Conservation (phyloP, 2,797 vertebrate genomes). For the Cuniculus paca region DNA sequence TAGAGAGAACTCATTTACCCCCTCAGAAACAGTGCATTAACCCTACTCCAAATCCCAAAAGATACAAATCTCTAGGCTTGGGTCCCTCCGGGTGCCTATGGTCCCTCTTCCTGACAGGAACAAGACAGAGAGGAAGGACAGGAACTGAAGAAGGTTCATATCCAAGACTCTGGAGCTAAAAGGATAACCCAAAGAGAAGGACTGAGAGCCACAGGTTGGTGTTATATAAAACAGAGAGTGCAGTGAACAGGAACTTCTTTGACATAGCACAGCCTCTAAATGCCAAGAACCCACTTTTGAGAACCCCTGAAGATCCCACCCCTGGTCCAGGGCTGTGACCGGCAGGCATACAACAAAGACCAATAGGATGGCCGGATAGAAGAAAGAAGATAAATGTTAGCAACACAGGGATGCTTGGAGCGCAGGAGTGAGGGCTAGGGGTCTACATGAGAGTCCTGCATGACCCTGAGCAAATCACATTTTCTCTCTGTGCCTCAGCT, state of each 20-base stretch:
- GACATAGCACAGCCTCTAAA: background rate
- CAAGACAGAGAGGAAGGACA: conserved; percentile 88
- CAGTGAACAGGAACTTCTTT: background rate
- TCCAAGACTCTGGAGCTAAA: conserved; percentile 74
- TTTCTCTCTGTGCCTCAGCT: background rate
- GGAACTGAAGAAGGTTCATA: conserved; percentile 91
- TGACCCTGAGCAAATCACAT: background rate
- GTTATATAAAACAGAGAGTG: background rate
- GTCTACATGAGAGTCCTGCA: background rate
- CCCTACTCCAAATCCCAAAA: conserved; percentile 75
- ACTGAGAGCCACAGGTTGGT: background rate
- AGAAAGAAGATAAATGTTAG: background rate
- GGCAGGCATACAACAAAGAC: background rate
- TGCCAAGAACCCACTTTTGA: background rate
- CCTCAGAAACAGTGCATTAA: background rate
- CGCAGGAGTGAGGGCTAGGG: background rate
- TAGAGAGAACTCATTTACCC: background rate
- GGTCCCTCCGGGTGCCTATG: conserved; percentile 90
- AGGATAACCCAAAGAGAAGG: background rate
- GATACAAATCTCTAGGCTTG: conserved; percentile 99
- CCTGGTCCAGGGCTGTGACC: background rate
- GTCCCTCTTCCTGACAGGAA: conserved; percentile 86
- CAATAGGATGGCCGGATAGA: background rate
- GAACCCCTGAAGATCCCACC: background rate
- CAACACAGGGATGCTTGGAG: background rate